Conservation (phyloP, 2,888 invertebrate species). For the Gonocerus acuteangulatus region DNA sequence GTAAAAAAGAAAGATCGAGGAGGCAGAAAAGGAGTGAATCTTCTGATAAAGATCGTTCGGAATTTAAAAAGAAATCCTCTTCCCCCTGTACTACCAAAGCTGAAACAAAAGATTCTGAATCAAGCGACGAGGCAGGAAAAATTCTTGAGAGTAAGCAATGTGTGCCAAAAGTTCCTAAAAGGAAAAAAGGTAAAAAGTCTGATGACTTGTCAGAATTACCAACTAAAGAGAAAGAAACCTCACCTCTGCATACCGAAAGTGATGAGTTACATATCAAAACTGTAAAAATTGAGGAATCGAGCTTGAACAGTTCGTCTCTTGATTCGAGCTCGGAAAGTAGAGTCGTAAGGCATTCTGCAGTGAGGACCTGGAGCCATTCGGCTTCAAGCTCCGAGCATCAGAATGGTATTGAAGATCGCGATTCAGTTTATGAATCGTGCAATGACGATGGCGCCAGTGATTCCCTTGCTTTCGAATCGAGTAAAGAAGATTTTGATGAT, state of each 20-base stretch:
- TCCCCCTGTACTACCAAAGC: conserved; percentile 25
- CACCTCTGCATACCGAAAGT: not conserved
- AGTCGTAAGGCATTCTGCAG: not conserved
- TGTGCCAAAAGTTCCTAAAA: conserved; percentile 25
- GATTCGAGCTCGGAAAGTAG: conserved; percentile 5
- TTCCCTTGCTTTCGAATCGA: conserved; percentile 29
- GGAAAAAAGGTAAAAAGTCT: conserved; percentile 30
- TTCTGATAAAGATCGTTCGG: conserved; percentile 26
- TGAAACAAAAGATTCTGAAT: conserved; percentile 34
- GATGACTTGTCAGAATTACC: conserved; percentile 18
- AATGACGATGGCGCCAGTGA: conserved; percentile 34
- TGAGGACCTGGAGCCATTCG: conserved; percentile 7
- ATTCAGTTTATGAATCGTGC: conserved; percentile 38
- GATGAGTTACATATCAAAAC: not conserved
- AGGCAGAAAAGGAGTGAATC: conserved; percentile 29
- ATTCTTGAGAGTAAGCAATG: conserved; percentile 7
- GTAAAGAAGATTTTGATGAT: conserved; percentile 31
- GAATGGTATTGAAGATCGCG: conserved; percentile 32
- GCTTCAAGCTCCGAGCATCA: conserved; percentile 1
- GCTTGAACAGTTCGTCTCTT: conserved; percentile 7
- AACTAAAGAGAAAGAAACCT: conserved; percentile 1
- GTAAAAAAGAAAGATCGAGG: conserved; percentile 19
- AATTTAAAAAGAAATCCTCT: conserved; percentile 29
- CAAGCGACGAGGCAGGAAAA: conserved; percentile 34
- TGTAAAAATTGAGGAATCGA: not conserved